A percentile compares a stretch with the other conserved stretches of the same genome.
These are phyloP conservation scores for Podabrus alpinus DNA, from an alignment of 2,888 invertebrate genomes.

Conservation along the genomic window DNA sequence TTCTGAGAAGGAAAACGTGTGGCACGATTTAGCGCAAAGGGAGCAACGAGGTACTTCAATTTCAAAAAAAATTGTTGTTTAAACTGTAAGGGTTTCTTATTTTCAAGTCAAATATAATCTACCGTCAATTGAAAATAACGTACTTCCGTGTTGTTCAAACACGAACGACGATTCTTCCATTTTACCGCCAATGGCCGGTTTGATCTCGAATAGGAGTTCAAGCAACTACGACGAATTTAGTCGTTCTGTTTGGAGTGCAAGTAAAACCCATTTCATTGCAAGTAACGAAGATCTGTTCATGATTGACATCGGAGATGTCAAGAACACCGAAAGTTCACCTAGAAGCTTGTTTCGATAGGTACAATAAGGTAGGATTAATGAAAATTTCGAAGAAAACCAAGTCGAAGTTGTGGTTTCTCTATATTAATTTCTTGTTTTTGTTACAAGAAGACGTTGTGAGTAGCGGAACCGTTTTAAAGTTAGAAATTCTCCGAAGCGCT, in stretches of 20 bases:
- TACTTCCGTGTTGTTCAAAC: no score
- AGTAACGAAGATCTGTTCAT: no score
- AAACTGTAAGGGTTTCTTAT: background rate
- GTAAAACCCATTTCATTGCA: no score
- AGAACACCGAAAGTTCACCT: conserved; percentile 18
- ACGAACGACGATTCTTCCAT: no score
- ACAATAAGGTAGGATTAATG: conserved; percentile 42
- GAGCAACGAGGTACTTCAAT: conserved; percentile 58
- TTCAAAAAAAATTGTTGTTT: background rate
- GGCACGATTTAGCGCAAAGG: conserved; percentile 65
- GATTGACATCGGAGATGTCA: background rate
- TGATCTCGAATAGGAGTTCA: no score
- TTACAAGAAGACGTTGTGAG: conserved; percentile 56
- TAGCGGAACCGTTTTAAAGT: conserved; percentile 57
- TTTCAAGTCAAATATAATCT: background rate
- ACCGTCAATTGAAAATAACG: no score
- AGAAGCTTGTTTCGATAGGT: conserved; percentile 41
- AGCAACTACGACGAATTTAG: no score
- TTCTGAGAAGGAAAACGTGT: no score
- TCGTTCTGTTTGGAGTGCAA: no score
- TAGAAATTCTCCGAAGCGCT: conserved; percentile 58
- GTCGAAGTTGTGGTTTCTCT: conserved; percentile 45
- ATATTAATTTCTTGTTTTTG: conserved; percentile 62
- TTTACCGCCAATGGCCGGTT: no score
- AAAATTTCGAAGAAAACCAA: conserved; percentile 34